These are phyloP conservation scores for Halcyon chelicuti DNA, from an alignment of 2,797 vertebrate species.

Conservation along the genomic window DNA sequence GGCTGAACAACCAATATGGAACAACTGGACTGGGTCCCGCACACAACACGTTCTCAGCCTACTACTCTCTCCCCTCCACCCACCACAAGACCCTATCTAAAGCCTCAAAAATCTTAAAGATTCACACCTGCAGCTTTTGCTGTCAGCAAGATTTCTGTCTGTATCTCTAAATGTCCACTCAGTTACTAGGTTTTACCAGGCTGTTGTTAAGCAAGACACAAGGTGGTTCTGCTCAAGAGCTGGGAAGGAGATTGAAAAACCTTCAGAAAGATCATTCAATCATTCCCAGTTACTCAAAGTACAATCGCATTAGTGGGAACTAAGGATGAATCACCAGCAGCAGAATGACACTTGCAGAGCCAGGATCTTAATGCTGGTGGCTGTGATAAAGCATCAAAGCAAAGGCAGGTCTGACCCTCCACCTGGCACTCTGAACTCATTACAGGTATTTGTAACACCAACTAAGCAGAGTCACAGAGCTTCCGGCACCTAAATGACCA, in stretches of 20 bases:
- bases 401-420: neutral
- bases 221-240: neutral
- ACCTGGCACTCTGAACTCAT: neutral
- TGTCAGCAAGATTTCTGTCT: neutral
- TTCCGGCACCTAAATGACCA: neutral
- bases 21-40: slow-evolving; percentile 14
- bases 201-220: neutral
- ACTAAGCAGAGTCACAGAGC: neutral
- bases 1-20: slow-evolving; percentile 63
- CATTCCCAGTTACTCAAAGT: neutral
- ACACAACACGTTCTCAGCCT: neutral
- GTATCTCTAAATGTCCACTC: neutral
- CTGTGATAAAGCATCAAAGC: neutral
- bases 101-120: neutral
- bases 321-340: neutral
- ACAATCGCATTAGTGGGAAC: neutral
- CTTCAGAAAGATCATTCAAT: neutral
- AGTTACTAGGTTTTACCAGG: neutral
- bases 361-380: neutral
- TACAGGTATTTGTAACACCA: neutral
- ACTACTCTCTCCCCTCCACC: neutral
- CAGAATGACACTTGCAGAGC: neutral
- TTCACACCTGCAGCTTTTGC: neutral
- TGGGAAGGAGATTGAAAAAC: neutral
- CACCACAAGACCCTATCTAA: neutral